Percentiles rank a stretch among this genome's conserved stretches.
Conservation (phyloP, 2,888 invertebrate genomes). For the Standfussiana lucernea region DNA sequence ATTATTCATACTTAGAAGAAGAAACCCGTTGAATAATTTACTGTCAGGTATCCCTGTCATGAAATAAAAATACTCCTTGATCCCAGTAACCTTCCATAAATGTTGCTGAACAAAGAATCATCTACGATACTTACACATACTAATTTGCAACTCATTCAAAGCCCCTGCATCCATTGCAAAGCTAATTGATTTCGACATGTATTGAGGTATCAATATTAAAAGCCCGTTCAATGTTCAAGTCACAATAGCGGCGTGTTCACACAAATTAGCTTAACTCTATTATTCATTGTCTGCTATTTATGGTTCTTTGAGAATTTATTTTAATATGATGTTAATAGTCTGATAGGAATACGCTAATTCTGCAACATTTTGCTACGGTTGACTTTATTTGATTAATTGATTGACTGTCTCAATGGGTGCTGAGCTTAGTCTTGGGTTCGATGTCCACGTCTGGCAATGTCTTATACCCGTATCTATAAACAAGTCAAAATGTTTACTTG, state of each 20-base stretch:
- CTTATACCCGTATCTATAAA: no score
- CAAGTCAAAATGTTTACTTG: no score
- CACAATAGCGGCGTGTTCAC: conserved; percentile 58
- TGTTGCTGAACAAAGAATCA: not conserved
- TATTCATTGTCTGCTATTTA: conserved; percentile 65
- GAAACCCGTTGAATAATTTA: not conserved
- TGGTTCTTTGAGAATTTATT: conserved; percentile 50
- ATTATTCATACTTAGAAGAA: not conserved
- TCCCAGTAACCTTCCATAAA: not conserved
- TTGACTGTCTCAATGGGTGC: no score
- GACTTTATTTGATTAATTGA: not conserved
- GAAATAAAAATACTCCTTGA: not conserved
- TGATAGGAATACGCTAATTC: conserved; percentile 22
- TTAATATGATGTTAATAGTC: conserved; percentile 18
- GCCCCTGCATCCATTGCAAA: conserved; percentile 15
- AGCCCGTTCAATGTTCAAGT: conserved; percentile 7
- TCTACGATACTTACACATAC: not conserved
- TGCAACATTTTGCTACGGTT: conserved; percentile 9
- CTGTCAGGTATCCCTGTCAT: not conserved
- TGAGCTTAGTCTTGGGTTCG: not conserved
- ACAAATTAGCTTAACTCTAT: conserved; percentile 58
- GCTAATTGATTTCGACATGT: conserved; percentile 36
- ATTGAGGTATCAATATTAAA: conserved; percentile 49
- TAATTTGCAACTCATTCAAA: conserved; percentile 7
- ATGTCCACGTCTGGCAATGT: not conserved